These are phyloP conservation scores for Peromyscus polionotus DNA, from an alignment of 2,113 vertebrate genomes.

Conservation along the genomic window DNA sequence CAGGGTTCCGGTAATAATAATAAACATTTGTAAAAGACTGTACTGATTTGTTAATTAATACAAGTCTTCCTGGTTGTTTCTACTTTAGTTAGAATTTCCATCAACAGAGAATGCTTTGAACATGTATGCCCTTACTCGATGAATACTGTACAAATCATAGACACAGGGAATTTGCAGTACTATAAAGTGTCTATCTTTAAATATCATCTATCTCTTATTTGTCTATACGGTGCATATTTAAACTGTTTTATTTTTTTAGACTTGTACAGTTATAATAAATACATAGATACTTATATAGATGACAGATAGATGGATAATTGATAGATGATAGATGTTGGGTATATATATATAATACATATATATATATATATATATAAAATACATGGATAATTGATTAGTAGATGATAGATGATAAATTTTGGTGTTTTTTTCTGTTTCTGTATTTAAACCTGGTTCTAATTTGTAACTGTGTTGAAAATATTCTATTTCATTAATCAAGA, in stretches of 20 bases:
- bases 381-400: not conserved
- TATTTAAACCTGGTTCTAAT: not conserved
- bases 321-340: not conserved
- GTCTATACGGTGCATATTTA: not conserved
- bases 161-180: not conserved
- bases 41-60: not conserved
- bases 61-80: not conserved
- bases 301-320: not conserved
- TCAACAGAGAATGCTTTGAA: not conserved
- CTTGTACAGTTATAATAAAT: not conserved
- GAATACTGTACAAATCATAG: not conserved
- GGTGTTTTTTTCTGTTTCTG: not conserved
- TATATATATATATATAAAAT: not conserved
- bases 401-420: not conserved
- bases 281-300: not conserved
- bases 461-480: conserved; percentile 8
- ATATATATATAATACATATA: no score
- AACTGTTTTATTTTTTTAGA: not conserved
- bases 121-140: not conserved
- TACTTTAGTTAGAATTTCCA: not conserved
- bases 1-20: not conserved
- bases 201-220: not conserved
- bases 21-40: not conserved
- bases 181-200: not conserved
- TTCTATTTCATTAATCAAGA: not conserved